Percentiles rank a stretch among this genome's conserved stretches.
Evolutionary conservation across 2,888 invertebrate genomes (phyloP).

Genomic region (Salticus scenicus): DNA sequence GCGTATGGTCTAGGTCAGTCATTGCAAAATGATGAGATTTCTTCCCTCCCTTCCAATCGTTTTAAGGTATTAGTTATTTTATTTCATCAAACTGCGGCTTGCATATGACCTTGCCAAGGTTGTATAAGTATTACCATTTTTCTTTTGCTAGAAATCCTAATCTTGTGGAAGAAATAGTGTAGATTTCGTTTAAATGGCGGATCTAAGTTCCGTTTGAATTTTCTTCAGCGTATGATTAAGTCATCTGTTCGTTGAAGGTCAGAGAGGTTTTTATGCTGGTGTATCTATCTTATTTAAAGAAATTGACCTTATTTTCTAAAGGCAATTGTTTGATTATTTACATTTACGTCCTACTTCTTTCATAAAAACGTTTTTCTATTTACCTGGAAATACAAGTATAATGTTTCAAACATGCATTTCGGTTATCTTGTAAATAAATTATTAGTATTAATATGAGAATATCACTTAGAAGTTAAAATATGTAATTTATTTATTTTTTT

Average conservation of each 20-base stretch:
- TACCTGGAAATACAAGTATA: no score
- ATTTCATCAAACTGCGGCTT: neutral
- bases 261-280: no score
- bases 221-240: neutral
- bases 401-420: no score
- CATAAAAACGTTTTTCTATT: no score
- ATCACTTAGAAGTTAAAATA: no score
- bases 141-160: neutral
- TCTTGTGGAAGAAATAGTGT: neutral
- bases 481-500: no score
- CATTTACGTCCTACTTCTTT: no score
- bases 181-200: neutral
- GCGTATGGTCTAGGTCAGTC: constrained; percentile 14
- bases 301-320: no score
- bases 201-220: neutral
- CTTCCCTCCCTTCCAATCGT: neutral
- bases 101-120: constrained; percentile 5
- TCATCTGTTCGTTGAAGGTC: neutral
- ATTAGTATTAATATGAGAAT: no score
- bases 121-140: neutral
- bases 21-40: neutral
- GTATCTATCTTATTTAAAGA: no score
- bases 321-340: no score
- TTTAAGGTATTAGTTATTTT: neutral
- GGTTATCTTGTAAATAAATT: no score